These are phyloP conservation scores for Tragopan temminckii DNA, from an alignment of 2,797 vertebrate genomes.

Conservation along the genomic window DNA sequence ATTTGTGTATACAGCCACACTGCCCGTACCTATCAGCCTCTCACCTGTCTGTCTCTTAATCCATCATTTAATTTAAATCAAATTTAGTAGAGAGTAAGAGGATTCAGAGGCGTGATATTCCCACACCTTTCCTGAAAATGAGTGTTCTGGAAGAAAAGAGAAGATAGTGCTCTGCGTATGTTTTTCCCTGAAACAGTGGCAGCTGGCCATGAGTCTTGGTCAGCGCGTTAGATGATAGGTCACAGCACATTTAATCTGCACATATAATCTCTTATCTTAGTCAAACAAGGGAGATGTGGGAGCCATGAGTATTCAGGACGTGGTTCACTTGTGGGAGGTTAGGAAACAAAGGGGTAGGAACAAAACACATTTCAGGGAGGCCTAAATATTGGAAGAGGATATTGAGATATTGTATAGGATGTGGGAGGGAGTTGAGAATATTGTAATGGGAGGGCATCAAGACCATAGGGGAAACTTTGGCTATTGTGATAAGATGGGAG, in stretches of 20 bases:
- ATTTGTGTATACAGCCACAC: background rate
- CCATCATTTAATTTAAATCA: background rate
- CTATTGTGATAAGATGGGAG: conserved; percentile 9
- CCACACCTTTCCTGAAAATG: background rate
- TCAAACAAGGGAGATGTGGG: conserved; percentile 1
- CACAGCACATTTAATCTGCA: background rate
- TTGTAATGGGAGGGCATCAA: background rate
- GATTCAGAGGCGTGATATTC: background rate
- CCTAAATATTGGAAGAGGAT: background rate
- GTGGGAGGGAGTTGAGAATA: background rate
- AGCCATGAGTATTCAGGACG: background rate
- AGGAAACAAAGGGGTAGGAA: background rate
- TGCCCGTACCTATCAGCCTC: background rate
- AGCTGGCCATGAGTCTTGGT: background rate
- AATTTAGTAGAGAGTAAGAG: background rate
- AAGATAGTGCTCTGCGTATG: background rate
- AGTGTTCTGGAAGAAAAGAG: background rate
- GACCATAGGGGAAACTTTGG: background rate
- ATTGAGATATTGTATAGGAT: background rate
- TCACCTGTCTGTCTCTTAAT: background rate
- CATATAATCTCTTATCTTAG: background rate
- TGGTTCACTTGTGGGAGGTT: conserved; percentile 18
- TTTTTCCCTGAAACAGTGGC: background rate
- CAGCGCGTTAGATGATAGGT: background rate
- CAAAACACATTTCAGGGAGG: background rate